phyloP scores from a whole-genome alignment of 2,888 invertebrate species.

The Papilio gigon region DNA sequence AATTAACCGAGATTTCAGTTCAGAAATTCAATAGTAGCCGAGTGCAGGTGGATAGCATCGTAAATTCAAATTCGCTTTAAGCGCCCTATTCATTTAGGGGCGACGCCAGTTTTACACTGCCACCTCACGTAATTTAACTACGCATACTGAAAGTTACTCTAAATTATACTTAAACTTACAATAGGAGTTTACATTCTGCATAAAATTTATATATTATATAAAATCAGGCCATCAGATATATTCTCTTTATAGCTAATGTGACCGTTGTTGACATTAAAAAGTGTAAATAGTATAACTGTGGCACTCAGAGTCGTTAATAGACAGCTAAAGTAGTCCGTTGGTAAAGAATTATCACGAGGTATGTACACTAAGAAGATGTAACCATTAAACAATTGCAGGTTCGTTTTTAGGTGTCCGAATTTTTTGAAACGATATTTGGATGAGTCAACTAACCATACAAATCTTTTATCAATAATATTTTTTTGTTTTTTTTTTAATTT shows the following conservation, averaged over 20 bases:
- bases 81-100: conserved; percentile 20
- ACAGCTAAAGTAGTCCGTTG: neutral
- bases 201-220: neutral
- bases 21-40: conserved; percentile 17
- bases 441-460: neutral
- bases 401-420: neutral
- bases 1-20: conserved; percentile 2
- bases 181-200: neutral
- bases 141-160: neutral
- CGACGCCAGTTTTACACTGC: conserved; percentile 4
- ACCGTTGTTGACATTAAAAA: neutral
- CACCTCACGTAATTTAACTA: conserved; percentile 16
- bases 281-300: neutral
- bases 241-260: neutral
- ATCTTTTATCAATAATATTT: too few species aligned
- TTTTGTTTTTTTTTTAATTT: neutral
- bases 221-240: too few species aligned
- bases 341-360: neutral
- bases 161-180: neutral
- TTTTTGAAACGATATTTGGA: neutral
- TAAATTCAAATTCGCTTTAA: conserved; percentile 25
- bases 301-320: neutral
- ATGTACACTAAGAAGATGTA: neutral
- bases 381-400: neutral
- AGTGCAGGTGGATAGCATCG: conserved; percentile 8